phyloP scores from a whole-genome alignment of 2,888 invertebrate genomes.

The Oligia latruncula region DNA sequence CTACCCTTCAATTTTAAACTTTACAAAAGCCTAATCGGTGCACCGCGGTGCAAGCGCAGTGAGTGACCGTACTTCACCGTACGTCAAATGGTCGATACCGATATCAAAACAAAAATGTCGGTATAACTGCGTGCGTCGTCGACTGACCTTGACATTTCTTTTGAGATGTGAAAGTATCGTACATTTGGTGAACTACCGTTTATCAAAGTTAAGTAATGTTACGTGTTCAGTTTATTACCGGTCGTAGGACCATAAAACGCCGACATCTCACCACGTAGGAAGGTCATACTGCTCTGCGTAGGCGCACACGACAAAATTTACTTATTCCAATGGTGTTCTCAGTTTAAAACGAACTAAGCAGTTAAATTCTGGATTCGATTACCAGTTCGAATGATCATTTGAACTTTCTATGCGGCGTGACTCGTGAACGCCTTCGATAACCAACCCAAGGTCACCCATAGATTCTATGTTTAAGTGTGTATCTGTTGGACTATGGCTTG shows the following conservation, averaged over 20 bases:
- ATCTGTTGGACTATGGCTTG: conserved; percentile 17
- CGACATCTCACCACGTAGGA: conserved; percentile 55
- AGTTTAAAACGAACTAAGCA: conserved; percentile 31
- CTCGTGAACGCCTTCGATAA: conserved; percentile 55
- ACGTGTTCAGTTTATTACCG: conserved; percentile 72
- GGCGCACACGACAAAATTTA: conserved; percentile 52
- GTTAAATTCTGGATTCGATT: conserved; percentile 59
- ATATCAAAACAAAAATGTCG: conserved; percentile 31
- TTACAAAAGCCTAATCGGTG: conserved; percentile 38
- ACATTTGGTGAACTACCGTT: conserved; percentile 68
- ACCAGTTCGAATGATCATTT: conserved; percentile 59
- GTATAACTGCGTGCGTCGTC: conserved; percentile 25
- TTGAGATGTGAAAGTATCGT: conserved; percentile 71
- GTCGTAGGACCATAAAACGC: conserved; percentile 66
- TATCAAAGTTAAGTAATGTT: conserved; percentile 74
- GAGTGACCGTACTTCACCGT: background rate
- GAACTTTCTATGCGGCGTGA: conserved; percentile 61
- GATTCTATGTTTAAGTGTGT: conserved; percentile 40
- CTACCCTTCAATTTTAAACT: conserved; percentile 26
- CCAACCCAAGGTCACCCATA: conserved; percentile 60
- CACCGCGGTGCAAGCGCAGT: background rate
- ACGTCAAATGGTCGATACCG: conserved; percentile 7
- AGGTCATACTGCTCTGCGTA: conserved; percentile 54
- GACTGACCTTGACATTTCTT: conserved; percentile 68
- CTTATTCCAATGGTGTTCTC: conserved; percentile 36